Base-by-base conservation (phyloP, 1,140 invertebrate species). In the Achatina immaculata region DNA sequence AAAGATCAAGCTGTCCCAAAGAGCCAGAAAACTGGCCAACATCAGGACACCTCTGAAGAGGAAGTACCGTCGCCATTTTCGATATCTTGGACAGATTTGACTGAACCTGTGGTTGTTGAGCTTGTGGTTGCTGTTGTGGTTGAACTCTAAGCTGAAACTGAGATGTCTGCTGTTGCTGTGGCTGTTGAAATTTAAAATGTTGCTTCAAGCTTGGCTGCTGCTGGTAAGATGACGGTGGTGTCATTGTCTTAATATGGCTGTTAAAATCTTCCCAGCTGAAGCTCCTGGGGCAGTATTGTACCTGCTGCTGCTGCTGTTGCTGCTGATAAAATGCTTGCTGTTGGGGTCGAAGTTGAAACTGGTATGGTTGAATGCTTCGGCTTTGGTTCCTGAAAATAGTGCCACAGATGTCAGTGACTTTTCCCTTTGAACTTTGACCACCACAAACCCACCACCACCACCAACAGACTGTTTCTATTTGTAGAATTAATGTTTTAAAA, bases 61-160 rank as follows among this genome's bases (percentile, higher is more conserved):
- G 76, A 36, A 78, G 55, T n/a, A 78, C 62, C 36, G 65, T 78
- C 48, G 65, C 76, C 58, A 68, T 78, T 45, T 78, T 78, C 16
- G 76, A 78, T 68, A 45, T 68, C 43, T 38, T 51, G 6, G 58
- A 34, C 40, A 31, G 19, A n/a, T 36, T 68, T 24, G 42, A 40
- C 51, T 43, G 28, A 34, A 34, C 51, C 40, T 68, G 76, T 36
- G 68, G 76, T 58, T 66, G 76, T 28, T 11, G 34, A n/a, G 24
- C 28, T 36, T 75, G 73, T 24, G 45, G 73, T 38, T 51, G 73
- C 21, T 51, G 75, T 14, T 58, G 74, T 43, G 45, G 74, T 65
- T 77, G 74, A 21, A 42, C 16, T 24, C 38, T n/a, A 16, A n/a
- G 36, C 24, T 69, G 68, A 31, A 31, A 34, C 34, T 77, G 74